Base-by-base conservation (phyloP, 2,797 vertebrate genomes). In the Sebastes reedi region DNA sequence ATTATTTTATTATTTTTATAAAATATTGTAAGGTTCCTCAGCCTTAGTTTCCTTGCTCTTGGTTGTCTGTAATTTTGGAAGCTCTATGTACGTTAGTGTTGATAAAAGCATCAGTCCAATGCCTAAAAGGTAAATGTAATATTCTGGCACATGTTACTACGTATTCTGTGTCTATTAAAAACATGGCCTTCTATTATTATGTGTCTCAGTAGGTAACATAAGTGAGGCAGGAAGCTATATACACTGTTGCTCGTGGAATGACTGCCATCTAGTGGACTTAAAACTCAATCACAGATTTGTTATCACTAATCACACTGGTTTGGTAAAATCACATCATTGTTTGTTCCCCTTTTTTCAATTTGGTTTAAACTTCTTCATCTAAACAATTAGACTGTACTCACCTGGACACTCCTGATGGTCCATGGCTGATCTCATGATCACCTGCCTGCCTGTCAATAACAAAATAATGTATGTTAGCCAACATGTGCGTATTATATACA, bases 381-480 rank as follows among this genome's bases (percentile, higher is more conserved):
- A 4, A 3, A 20, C 16, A 5, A 16, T 46, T 46, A 42, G 13
- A 42, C 5, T n/a, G 8, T 10, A 79, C 91, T 92, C 81, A 96
- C 96, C 93, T 94, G 76, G 96, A 96, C 24, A 95, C 89, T 58
- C 96, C 96, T n/a, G 94, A 94, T 2, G 94, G 95, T 8, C 91
- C 92, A 6, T 81, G 79, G 84, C 96, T 96, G 82, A 96, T 95
- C 66, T 94, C 93, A 90, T 94, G 87, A 55, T 91, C 91, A 4
- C 95, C 95, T 24, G 82, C 87, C 11, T 91, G 75, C 73, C 96
- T 96, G 86, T 69, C 0, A 52, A 80, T 30, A 87, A 64, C 27
- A 83, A 68, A 75, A 77, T 12, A 0, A 62, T 30, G 4, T 0
- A 13, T 0, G 8, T 84, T 64, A 81, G 32, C 58, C n/a, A 25